phyloP scores from a whole-genome alignment of 2,797 vertebrate genomes.

The Mus spretus region DNA sequence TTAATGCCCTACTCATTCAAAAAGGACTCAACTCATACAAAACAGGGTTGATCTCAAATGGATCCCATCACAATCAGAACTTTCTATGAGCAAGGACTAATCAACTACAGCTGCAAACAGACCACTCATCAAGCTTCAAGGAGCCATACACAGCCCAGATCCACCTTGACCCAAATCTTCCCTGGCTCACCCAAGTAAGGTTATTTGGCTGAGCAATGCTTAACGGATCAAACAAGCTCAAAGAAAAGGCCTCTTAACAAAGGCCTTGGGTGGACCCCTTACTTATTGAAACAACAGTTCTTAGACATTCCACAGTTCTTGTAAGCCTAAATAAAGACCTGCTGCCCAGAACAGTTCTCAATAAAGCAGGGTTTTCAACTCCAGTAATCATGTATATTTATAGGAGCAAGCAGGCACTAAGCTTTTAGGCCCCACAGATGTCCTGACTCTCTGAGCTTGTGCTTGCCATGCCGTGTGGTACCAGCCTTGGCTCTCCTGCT shows the following conservation, averaged over 20 bases:
- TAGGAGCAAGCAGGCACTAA: neutral
- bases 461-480: neutral
- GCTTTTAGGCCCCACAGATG: neutral
- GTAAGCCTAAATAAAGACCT: neutral
- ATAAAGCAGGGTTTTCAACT: neutral
- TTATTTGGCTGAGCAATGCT: neutral
- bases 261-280: neutral
- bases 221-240: neutral
- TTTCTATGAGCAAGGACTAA: neutral
- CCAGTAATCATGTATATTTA: neutral
- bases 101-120: neutral
- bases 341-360: neutral
- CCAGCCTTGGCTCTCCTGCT: neutral
- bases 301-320: neutral
- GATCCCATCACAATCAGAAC: neutral
- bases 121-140: neutral
- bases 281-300: neutral
- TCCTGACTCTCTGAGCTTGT: neutral
- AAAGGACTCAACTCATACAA: neutral
- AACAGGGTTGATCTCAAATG: neutral
- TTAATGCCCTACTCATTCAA: neutral
- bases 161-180: neutral
- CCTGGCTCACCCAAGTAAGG: neutral
- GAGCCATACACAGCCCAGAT: rapidly evolving
- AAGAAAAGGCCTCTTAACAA: neutral